Evolutionary conservation across 1,140 invertebrate genomes (phyloP).

Genomic region (Caenorhabditis brenneri): DNA sequence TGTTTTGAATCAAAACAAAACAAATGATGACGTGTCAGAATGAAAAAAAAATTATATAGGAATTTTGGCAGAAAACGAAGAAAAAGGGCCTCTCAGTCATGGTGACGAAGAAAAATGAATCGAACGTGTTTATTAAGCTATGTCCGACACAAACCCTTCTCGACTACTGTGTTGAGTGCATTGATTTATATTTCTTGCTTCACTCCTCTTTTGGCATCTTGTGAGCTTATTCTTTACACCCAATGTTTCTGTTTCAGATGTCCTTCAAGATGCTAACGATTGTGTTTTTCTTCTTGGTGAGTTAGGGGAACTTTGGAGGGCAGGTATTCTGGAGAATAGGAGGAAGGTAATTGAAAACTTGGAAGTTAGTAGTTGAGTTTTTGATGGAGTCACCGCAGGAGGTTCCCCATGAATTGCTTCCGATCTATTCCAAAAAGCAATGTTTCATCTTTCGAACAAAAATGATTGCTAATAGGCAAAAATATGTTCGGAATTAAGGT

Average conservation of each 20-base stretch:
- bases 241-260: background rate
- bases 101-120: slow-evolving; percentile 19
- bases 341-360: too few relatives aligned
- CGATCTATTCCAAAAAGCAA: too few relatives aligned
- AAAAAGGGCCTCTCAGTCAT: background rate
- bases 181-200: background rate
- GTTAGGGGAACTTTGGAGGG: background rate
- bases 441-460: too few relatives aligned
- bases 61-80: background rate
- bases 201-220: background rate
- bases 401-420: too few relatives aligned
- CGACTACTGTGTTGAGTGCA: background rate
- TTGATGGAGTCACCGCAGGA: too few relatives aligned
- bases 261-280: background rate
- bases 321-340: too few relatives aligned
- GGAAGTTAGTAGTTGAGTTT: too few relatives aligned
- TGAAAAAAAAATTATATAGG: background rate
- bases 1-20: background rate
- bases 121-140: background rate
- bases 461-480: too few relatives aligned
- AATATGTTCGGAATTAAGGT: too few relatives aligned
- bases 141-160: background rate
- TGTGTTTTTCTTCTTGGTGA: background rate
- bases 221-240: background rate
- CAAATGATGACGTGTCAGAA: background rate